These are phyloP conservation scores for Molossus molossus DNA, from an alignment of 2,797 vertebrate species.

Conservation along the genomic window DNA sequence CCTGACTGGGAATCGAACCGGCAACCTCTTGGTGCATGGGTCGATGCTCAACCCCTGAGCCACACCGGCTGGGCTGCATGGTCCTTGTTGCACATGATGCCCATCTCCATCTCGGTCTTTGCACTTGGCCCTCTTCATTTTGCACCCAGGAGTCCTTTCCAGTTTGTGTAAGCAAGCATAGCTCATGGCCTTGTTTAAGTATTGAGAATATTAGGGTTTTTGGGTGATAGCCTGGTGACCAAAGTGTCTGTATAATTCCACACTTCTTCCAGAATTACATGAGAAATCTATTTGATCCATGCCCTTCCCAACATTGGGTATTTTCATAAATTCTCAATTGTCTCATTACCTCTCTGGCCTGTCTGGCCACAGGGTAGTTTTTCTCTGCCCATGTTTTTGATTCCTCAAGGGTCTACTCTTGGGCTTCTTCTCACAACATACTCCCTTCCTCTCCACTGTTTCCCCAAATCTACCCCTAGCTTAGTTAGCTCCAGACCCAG, in stretches of 20 bases:
- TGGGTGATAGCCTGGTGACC: neutral
- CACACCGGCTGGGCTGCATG: neutral
- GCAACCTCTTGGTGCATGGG: too few relatives aligned
- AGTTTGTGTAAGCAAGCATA: too few relatives aligned
- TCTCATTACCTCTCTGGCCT: neutral
- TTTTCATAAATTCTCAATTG: neutral
- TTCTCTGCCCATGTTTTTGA: neutral
- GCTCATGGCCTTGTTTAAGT: too few relatives aligned
- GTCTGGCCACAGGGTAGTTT: neutral
- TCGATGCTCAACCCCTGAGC: too few relatives aligned
- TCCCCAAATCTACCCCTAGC: neutral
- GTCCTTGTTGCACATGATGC: neutral
- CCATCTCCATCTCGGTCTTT: neutral
- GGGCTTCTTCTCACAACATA: neutral
- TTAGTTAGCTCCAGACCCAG: neutral
- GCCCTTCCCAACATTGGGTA: too few relatives aligned
- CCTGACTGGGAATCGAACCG: too few relatives aligned
- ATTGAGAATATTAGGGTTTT: neutral
- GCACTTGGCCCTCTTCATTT: neutral
- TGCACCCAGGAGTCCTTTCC: neutral
- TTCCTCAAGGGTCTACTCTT: neutral
- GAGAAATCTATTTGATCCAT: neutral
- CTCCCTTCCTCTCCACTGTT: neutral
- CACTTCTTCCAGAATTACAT: neutral
- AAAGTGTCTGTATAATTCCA: neutral